Evolutionary conservation across 2,888 invertebrate genomes (phyloP).

Genomic region (Cerceris ruficornis): DNA sequence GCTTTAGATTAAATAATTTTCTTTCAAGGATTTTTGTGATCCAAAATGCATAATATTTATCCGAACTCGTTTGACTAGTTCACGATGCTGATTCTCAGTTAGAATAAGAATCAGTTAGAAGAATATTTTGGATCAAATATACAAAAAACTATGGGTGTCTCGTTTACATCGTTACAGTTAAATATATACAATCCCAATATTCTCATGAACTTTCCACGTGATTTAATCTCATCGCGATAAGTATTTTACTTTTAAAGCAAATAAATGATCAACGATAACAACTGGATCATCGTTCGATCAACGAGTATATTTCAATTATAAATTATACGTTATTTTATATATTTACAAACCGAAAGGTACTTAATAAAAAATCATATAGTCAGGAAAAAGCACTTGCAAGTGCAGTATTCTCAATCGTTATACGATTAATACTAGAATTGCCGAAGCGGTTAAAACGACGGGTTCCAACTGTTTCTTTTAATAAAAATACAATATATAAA

Average conservation of each 20-base stretch:
- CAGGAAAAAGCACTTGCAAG: slow-evolving; percentile 9
- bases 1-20: neutral
- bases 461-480: too few species aligned
- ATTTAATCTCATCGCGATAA: neutral
- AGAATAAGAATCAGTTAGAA: slow-evolving; percentile 7
- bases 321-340: slow-evolving; percentile 14
- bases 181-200: neutral
- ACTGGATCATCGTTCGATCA: neutral
- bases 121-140: slow-evolving; percentile 1
- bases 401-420: neutral
- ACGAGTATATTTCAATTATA: slow-evolving; percentile 2
- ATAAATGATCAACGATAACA: neutral
- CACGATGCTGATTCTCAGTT: slow-evolving; percentile 19
- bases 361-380: slow-evolving; percentile 23
- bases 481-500: too few species aligned
- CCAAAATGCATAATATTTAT: slow-evolving; percentile 17
- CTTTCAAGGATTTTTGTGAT: neutral
- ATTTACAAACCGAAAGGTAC: slow-evolving; percentile 43
- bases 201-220: neutral
- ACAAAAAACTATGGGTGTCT: neutral
- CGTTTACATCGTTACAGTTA: neutral
- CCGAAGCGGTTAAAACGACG: too few species aligned
- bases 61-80: slow-evolving; percentile 52
- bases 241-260: neutral
- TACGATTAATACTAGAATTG: slow-evolving; percentile 1